These are phyloP conservation scores for Periparus ater DNA, from an alignment of 2,797 vertebrate genomes.

Conservation along the genomic window DNA sequence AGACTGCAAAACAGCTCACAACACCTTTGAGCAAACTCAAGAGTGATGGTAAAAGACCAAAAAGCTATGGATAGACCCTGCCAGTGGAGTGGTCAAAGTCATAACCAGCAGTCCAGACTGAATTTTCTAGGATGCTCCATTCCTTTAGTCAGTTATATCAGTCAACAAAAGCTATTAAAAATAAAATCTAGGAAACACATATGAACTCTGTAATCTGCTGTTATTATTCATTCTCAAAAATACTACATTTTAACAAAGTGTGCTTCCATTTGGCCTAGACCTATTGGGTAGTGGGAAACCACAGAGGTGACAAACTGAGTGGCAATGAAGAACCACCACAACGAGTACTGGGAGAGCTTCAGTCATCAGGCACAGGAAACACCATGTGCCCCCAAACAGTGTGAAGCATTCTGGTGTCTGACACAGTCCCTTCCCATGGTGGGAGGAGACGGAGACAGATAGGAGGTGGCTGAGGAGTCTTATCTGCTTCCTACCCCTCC, in stretches of 20 bases:
- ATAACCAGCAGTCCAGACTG: background rate
- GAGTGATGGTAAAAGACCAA: background rate
- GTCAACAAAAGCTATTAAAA: background rate
- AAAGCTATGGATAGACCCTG: background rate
- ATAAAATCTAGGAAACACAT: background rate
- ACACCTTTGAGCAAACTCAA: background rate
- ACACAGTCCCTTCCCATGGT: background rate
- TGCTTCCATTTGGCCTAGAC: background rate
- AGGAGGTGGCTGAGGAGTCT: background rate
- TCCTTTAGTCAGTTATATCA: background rate
- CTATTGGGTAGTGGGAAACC: background rate
- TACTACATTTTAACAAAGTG: background rate
- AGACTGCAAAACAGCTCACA: background rate
- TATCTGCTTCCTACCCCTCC: background rate
- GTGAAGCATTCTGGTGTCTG: background rate
- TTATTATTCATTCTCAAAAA: background rate
- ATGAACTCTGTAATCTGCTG: background rate
- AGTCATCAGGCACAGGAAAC: fast-evolving
- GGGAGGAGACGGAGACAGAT: background rate
- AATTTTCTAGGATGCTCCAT: background rate
- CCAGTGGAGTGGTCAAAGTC: background rate
- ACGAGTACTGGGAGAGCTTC: background rate
- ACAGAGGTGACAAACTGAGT: background rate
- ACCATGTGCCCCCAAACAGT: background rate
- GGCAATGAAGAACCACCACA: background rate